These are phyloP conservation scores for Megaleporinus macrocephalus DNA, from an alignment of 2,113 vertebrate species.

Conservation along the genomic window DNA sequence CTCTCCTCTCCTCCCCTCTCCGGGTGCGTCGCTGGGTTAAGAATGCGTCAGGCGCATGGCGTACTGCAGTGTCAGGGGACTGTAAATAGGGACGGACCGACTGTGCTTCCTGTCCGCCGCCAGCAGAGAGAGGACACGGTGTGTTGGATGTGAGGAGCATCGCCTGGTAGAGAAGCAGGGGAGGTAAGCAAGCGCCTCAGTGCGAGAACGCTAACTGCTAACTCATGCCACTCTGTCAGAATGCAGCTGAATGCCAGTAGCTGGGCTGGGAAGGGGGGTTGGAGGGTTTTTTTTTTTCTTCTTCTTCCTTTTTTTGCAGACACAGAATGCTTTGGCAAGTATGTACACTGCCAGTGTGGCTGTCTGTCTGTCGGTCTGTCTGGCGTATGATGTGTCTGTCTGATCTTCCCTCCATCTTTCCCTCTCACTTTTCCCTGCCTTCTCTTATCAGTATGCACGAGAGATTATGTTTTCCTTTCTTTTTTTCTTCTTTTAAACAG, in stretches of 20 bases:
- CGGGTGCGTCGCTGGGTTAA: slow-evolving; percentile 40
- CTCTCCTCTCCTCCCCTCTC: slow-evolving; percentile 30
- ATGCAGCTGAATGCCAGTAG: slow-evolving; percentile 16
- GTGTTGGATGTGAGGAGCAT: slow-evolving; percentile 39
- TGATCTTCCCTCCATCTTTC: neutral
- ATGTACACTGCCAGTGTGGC: neutral
- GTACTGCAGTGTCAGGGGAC: slow-evolving; percentile 70
- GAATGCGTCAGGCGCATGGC: slow-evolving; percentile 68
- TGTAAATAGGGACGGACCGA: slow-evolving; percentile 79
- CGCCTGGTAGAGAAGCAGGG: slow-evolving; percentile 37
- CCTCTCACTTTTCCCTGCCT: neutral
- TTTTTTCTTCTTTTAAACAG: neutral
- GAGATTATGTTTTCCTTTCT: neutral
- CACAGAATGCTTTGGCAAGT: slow-evolving; percentile 1
- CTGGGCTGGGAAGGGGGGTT: neutral
- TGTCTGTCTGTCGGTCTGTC: slow-evolving; percentile 9
- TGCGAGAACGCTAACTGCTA: slow-evolving; percentile 21
- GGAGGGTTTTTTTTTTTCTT: too few species aligned
- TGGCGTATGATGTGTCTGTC: neutral
- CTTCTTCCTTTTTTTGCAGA: neutral
- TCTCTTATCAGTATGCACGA: neutral
- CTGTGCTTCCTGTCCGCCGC: slow-evolving; percentile 69
- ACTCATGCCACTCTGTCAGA: slow-evolving; percentile 23
- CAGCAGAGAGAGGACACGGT: slow-evolving; percentile 52
- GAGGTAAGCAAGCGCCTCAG: slow-evolving; percentile 34